phyloP scores from a whole-genome alignment of 2,797 vertebrate species.

The Helicolenus hilgendorfi region DNA sequence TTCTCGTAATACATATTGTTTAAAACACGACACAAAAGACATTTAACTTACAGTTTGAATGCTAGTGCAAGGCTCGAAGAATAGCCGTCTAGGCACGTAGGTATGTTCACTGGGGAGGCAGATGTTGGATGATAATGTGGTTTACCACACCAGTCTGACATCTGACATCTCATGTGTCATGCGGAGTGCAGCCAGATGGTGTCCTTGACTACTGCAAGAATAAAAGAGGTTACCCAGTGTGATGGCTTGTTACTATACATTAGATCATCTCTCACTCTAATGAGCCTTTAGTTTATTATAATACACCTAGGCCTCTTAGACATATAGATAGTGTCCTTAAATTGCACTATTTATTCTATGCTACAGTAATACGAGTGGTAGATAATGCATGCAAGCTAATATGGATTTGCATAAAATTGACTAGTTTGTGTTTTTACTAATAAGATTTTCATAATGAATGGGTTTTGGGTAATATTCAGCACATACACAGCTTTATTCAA shows the following conservation, averaged over 20 bases:
- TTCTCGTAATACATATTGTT: neutral
- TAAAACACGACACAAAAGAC: neutral
- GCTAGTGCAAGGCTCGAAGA: neutral
- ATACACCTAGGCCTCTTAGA: neutral
- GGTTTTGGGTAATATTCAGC: neutral
- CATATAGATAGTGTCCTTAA: neutral
- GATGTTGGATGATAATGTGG: constrained; percentile 73
- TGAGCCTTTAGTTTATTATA: constrained; percentile 29
- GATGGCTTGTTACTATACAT: constrained; percentile 61
- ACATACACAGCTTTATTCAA: neutral
- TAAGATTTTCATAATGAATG: neutral
- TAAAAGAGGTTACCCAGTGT: constrained; percentile 61
- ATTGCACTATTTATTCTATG: neutral
- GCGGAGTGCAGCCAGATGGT: constrained; percentile 75
- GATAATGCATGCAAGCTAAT: neutral
- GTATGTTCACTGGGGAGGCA: constrained; percentile 49
- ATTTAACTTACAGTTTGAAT: neutral
- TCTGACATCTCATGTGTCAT: constrained; percentile 79
- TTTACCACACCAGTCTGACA: constrained; percentile 62
- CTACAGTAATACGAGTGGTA: neutral
- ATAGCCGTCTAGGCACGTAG: constrained; percentile 6
- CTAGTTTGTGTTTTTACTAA: neutral
- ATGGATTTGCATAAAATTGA: neutral
- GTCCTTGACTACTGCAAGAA: constrained; percentile 82
- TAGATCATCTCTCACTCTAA: constrained; percentile 53